Evolutionary conservation across 1,140 invertebrate genomes (phyloP), one percentile per base, ranked within the genome.

Genomic region (Papilio polytes): DNA sequence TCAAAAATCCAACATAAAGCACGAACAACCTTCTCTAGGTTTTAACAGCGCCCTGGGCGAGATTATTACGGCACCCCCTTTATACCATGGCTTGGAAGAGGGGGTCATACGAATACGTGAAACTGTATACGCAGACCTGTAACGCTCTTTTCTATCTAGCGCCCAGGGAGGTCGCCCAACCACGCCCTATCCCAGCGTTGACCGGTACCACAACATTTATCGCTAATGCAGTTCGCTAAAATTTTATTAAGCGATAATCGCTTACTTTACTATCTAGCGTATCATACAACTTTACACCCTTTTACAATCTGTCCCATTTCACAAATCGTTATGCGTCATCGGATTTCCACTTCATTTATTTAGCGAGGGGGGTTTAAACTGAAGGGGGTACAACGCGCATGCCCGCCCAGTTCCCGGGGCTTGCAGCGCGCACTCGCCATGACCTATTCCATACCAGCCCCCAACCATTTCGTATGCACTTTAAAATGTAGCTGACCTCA

Each of bases 401-500:
- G 72, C 63, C 31, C 63, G 26, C 6, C 10, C 31, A 15, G 26
- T 31, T 44, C 66, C 36, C 31, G 73, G 46, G 80, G 70, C 20
- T 20, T 76, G 15, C 44, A 31, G 4, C 63, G 85, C 83, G 83
- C 84, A 84, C 78, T 78, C 84, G 83, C 84, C 66, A 70, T 87
- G 86, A 81, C 80, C 80, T 48, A 44, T 78, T 48, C 66, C 41
- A 46, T 44, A 53, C 18, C 77, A 36, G 9, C 56, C 7, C 36
- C 15, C n/a, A 8, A 56, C 20, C 53, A 66, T 79, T 36, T 70
- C 15, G 22, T 26, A 70, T 72, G 79, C 63, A 80, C n/a, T 80
- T 26, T n/a, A 72, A 53, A 73, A 66, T 59, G 46, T 20, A 41
- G 51, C 48, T 59, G 76, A 78, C 76, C 76, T 63, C 53, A 31